These are phyloP conservation scores for Diabrotica undecimpunctata DNA, from an alignment of 1,140 invertebrate species.

Conservation along the genomic window DNA sequence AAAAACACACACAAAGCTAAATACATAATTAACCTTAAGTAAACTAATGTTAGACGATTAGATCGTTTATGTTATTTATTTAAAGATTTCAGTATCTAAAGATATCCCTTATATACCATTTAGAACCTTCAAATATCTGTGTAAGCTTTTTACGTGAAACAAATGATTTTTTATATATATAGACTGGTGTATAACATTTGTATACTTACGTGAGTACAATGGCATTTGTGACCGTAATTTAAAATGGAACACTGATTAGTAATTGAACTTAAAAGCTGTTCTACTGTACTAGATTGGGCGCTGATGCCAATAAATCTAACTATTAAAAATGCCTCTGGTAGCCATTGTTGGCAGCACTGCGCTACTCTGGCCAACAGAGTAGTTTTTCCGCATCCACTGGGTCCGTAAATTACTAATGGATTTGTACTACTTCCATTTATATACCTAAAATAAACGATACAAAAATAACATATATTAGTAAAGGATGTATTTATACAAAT, in stretches of 20 bases:
- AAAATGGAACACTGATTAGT: constrained; percentile 65
- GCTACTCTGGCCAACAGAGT: constrained; percentile 69
- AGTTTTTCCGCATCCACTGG: constrained; percentile 76
- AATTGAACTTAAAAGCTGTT: constrained; percentile 63
- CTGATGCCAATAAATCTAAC: constrained; percentile 66
- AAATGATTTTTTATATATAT: no score
- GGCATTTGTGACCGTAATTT: constrained; percentile 56
- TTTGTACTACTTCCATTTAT: constrained; percentile 56
- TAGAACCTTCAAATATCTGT: no score
- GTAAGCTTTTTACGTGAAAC: no score
- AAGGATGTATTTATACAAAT: constrained; percentile 31
- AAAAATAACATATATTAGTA: no score
- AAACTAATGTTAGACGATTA: no score
- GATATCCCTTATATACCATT: no score
- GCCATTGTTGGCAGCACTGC: constrained; percentile 63
- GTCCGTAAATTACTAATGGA: constrained; percentile 73
- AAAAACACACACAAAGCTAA: no score
- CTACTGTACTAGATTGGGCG: constrained; percentile 61
- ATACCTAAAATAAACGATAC: constrained; percentile 53
- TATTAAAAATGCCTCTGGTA: constrained; percentile 59
- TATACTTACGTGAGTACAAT: constrained; percentile 57
- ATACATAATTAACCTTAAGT: no score
- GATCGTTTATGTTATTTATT: no score
- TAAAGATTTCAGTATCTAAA: no score
- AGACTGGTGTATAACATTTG: no score